phyloP scores from a whole-genome alignment of 92 coral and sea anemone species.

The Bergia sp. region DNA sequence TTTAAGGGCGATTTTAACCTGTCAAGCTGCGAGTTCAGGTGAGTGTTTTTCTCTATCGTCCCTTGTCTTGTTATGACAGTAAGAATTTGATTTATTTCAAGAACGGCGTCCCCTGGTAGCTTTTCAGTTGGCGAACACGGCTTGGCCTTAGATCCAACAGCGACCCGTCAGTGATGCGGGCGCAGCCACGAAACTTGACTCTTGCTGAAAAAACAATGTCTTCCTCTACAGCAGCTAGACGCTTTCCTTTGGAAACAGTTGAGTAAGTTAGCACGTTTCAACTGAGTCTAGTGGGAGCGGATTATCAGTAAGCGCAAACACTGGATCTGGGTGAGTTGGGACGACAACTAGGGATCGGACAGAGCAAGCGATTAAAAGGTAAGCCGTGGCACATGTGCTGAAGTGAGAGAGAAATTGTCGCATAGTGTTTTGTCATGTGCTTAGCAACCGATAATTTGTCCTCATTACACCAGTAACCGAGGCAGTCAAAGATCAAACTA shows the following conservation, averaged over 20 bases:
- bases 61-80: neutral
- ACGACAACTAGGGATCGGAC: neutral
- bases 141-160: slow-evolving; percentile 33
- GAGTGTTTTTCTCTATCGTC: neutral
- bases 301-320: neutral
- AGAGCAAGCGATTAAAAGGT: neutral
- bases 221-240: slow-evolving; percentile 31
- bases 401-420: slow-evolving; percentile 32
- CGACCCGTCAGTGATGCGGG: slow-evolving; percentile 18
- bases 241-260: slow-evolving; percentile 3
- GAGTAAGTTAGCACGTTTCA: neutral
- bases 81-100: slow-evolving; percentile 41
- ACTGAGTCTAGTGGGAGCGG: neutral
- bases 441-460: slow-evolving; percentile 22
- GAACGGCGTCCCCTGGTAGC: slow-evolving; percentile 36
- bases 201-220: slow-evolving; percentile 33
- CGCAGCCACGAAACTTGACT: slow-evolving; percentile 34
- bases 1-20: neutral
- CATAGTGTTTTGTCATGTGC: slow-evolving; percentile 29
- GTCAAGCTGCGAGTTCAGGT: neutral
- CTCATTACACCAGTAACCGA: neutral
- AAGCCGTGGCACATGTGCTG: slow-evolving; percentile 26
- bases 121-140: slow-evolving; percentile 23
- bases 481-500: neutral
- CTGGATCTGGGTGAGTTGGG: neutral